Base-by-base conservation (phyloP, 2,888 invertebrate species). In the Latrodectus elegans region DNA sequence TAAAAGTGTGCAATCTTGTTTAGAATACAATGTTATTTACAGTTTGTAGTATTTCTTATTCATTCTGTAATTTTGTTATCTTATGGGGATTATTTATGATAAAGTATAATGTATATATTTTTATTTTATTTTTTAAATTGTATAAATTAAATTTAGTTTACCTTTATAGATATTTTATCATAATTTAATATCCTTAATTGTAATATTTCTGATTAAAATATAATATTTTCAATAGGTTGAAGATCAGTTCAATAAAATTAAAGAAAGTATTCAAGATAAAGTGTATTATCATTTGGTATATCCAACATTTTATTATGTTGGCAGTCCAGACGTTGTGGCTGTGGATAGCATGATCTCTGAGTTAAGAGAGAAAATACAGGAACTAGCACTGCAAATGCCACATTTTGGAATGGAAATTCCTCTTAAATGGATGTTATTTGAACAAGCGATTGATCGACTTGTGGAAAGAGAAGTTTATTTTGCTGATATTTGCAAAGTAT, bases 371-470 rank as follows among this genome's bases (percentile, higher is more conserved):
- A 91, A 91, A 84, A 91, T 92, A 49, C 92, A 92, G 89, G 90
- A 91, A 60, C 90, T 92, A 14, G 91, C 91, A 3, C 89, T 91
- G 38, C 90, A 91, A 53, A 91, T 92, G 88, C 90, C 91, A 0
- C 92, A 92, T 85, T 92, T 92, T 90, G 92, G 92, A 15, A 92
- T 92, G 89, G 91, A 91, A 89, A 91, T 92, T 86, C 92, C 93
- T 0, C 89, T 91, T 15, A 90, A 91, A 82, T 93, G 93, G 93
- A 90, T 93, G 72, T 90, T 91, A 75, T 92, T 93, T 90, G 92
- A 92, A 89, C 91, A 91, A 76, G 91, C 91, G 26, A 88, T 92
- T 10, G 90, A 91, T 6, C 90, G 91, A 70, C 90, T 92, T 49
- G 91, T 92, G 17, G 90, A 91, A n/a, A 89, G 91, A 72, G 92